Percentiles rank a stretch among this genome's conserved stretches.
These are phyloP conservation scores for Charaxes varanes DNA, from an alignment of 1,140 invertebrate species.

Conservation along the genomic window DNA sequence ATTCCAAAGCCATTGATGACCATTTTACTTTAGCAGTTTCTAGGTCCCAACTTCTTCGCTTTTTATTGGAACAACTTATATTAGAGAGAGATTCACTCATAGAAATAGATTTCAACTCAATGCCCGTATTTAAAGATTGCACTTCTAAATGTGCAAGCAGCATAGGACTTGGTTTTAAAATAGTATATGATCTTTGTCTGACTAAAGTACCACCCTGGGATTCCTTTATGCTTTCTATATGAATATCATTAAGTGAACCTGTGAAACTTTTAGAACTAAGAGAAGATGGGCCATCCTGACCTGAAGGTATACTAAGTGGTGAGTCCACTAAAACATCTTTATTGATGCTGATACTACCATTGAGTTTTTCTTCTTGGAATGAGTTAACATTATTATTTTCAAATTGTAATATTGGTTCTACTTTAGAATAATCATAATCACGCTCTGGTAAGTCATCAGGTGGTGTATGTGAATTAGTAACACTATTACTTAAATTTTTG, in stretches of 20 bases:
- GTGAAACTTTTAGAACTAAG: slow-evolving; percentile 65
- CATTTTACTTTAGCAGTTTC: slow-evolving; percentile 60
- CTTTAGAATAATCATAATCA: slow-evolving; percentile 36
- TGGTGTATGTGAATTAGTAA: slow-evolving; percentile 19
- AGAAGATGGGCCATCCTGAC: slow-evolving; percentile 47
- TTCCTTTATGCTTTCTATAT: slow-evolving; percentile 41
- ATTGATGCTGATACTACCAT: slow-evolving; percentile 29
- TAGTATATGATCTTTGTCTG: slow-evolving; percentile 77
- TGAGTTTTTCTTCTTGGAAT: slow-evolving; percentile 25
- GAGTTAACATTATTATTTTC: slow-evolving; percentile 14
- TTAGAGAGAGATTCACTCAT: slow-evolving; percentile 61
- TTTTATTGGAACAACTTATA: slow-evolving; percentile 36
- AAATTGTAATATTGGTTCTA: slow-evolving; percentile 19
- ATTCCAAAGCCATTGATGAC: slow-evolving; percentile 56
- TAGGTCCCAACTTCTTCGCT: slow-evolving; percentile 74
- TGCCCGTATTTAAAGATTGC: slow-evolving; percentile 59
- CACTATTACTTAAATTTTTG: slow-evolving; percentile 26
- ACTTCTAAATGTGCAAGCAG: slow-evolving; percentile 76
- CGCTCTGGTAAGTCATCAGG: slow-evolving; percentile 45
- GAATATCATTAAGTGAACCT: slow-evolving; percentile 62
- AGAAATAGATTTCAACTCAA: slow-evolving; percentile 70
- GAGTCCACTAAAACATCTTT: slow-evolving; percentile 32
- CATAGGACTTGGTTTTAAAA: slow-evolving; percentile 77
- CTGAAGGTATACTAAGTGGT: slow-evolving; percentile 27
- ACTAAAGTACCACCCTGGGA: slow-evolving; percentile 57